phyloP scores from a whole-genome alignment of 1,140 invertebrate genomes.

The Zaprionus ghesquierei region DNA sequence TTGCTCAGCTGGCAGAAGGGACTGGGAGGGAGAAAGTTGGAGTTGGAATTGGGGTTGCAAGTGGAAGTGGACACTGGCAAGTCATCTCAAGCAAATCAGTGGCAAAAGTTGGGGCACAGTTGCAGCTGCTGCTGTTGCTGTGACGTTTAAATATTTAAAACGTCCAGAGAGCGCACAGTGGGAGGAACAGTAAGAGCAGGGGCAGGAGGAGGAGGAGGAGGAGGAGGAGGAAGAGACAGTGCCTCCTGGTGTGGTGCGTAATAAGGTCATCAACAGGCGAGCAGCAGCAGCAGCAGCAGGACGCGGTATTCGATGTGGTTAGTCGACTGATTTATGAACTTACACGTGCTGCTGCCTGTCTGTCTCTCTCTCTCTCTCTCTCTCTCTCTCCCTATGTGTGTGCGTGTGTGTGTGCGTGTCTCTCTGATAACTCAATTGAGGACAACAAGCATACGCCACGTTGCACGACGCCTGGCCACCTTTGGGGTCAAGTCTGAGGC shows the following conservation, averaged over 20 bases:
- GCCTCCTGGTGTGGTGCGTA: slow-evolving; percentile 42
- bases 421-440: slow-evolving; percentile 68
- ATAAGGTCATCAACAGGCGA: slow-evolving; percentile 73
- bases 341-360: slow-evolving; percentile 24
- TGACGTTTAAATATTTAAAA: slow-evolving; percentile 63
- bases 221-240: not conserved
- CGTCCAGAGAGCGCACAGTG: not conserved
- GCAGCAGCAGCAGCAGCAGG: not conserved
- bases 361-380: not conserved
- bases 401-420: not conserved
- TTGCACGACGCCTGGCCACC: slow-evolving; percentile 49
- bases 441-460: slow-evolving; percentile 68
- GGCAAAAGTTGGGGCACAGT: slow-evolving; percentile 22
- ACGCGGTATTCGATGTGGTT: slow-evolving; percentile 56
- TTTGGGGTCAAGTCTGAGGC: slow-evolving; percentile 39
- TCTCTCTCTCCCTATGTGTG: too few species aligned
- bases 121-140: slow-evolving; percentile 29
- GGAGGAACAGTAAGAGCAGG: not conserved
- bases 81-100: slow-evolving; percentile 58
- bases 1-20: slow-evolving; percentile 47
- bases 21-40: not conserved
- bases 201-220: not conserved
- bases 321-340: slow-evolving; percentile 71
- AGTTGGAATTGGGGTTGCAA: too few species aligned
- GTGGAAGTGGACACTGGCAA: not conserved